Evolutionary conservation across 2,888 invertebrate species (phyloP), one percentile per base, ranked within the genome.

Genomic region (Ypsolopha sequella): DNA sequence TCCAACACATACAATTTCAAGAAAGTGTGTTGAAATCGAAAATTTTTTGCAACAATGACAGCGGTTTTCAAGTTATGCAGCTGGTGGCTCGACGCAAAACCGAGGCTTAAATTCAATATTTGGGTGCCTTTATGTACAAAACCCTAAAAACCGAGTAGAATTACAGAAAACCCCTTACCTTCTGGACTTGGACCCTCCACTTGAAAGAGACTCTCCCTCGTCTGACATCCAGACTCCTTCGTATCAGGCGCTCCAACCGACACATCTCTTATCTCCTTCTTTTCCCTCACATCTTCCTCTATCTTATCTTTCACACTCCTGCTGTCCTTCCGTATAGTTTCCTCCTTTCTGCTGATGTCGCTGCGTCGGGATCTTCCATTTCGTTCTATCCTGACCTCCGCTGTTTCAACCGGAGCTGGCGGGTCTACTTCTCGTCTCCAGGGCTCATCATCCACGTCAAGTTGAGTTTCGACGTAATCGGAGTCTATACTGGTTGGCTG

Each of bases 201-300:
- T 51, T 85, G 81, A 66, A 93, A 93, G 36, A 94, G 76, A 64
- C 93, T 93, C 70, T 94, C 95, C 59, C 95, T 88, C 0, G 95
- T 95, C 71, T 95, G 95, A 69, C 95, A 95, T 0, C 80, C 74
- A 1, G 81, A 82, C 54, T 86, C 86, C 55, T 84, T 86, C 0
- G 84, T 85, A 57, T 86, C 85, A 6, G 85, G 85, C 0, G 76
- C 80, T 0, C 84, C 82, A 9, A 84, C 84, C 0, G 85, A 84
- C 6, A 66, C 84, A 55, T 85, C 85, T 62, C 80, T 70, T 50
- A 74, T 84, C 56, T 81, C 76, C 39, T 69, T 80, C 59, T 63
- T 76, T 36, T 72, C 76, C 59, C 63, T 76, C 36, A 71, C 76
- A 52, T 57, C 65, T 10, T 51, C 53, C 35, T 71, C 73, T 34